Conservation (phyloP, 2,113 vertebrate species). For the Myotis lucifugus region DNA sequence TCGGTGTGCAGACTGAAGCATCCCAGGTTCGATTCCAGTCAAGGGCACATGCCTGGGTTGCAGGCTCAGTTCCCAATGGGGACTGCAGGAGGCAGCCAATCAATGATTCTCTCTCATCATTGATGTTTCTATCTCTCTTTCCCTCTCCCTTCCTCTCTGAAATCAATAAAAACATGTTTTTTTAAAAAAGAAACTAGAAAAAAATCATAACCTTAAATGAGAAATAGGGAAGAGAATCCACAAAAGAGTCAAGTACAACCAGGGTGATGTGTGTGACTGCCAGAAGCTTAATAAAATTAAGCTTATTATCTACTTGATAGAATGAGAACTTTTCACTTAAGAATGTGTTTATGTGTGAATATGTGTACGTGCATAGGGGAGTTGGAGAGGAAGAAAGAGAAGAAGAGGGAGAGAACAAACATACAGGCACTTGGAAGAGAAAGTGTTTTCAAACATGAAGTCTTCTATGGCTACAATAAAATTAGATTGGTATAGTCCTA, state of each 20-base stretch:
- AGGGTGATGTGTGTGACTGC: background rate
- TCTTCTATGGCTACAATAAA: background rate
- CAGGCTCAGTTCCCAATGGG: no score
- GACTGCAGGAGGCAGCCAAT: no score
- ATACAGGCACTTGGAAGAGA: background rate
- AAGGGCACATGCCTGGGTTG: no score
- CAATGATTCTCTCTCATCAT: no score
- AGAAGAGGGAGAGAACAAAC: background rate
- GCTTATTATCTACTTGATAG: background rate
- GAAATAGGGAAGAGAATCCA: background rate
- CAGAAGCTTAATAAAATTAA: background rate
- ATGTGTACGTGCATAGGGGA: background rate
- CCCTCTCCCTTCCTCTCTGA: no score
- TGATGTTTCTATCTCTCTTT: no score
- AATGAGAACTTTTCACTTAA: background rate
- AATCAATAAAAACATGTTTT: no score
- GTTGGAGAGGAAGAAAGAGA: background rate
- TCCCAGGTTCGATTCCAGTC: no score
- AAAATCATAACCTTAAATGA: background rate
- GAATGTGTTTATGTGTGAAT: background rate
- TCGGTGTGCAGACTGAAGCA: no score
- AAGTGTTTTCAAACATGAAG: background rate
- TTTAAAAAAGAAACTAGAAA: no score
- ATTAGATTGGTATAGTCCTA: background rate
- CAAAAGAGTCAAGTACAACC: background rate